Conservation (phyloP, 2,113 vertebrate genomes). For the Prolemur simus region DNA sequence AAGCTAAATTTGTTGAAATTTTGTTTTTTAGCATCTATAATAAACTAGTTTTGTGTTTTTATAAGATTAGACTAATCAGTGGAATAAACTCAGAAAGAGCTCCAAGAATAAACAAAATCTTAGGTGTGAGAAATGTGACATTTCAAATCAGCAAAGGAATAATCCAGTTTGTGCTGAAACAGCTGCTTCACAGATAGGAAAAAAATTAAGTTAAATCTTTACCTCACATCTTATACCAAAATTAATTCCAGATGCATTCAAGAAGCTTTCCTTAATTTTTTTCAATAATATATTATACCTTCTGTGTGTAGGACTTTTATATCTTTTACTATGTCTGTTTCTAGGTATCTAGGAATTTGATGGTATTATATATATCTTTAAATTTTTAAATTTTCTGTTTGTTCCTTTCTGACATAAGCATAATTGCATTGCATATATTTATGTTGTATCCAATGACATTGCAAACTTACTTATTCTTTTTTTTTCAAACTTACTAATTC, state of each 20-base stretch:
- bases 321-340: conserved; percentile 1
- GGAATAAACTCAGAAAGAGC: background rate
- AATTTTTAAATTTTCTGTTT: background rate
- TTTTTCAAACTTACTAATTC: conserved; percentile 27
- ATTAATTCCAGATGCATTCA: conserved; percentile 19
- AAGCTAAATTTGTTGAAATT: background rate
- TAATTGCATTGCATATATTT: background rate
- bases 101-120: conserved; percentile 21
- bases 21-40: background rate
- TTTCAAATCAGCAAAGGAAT: conserved; percentile 5
- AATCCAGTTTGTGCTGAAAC: background rate
- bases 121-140: conserved; percentile 1
- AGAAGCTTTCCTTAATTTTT: background rate
- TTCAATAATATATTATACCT: background rate
- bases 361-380: background rate
- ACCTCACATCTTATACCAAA: background rate
- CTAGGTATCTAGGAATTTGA: background rate
- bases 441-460: background rate
- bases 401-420: background rate
- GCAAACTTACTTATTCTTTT: conserved; percentile 17
- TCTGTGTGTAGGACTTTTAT: background rate
- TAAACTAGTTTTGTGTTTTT: background rate
- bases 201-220: conserved; percentile 32
- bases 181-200: background rate
- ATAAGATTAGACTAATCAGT: background rate